Evolutionary conservation across 2,888 invertebrate species (phyloP).

Genomic region (Galerucella nymphaeae): DNA sequence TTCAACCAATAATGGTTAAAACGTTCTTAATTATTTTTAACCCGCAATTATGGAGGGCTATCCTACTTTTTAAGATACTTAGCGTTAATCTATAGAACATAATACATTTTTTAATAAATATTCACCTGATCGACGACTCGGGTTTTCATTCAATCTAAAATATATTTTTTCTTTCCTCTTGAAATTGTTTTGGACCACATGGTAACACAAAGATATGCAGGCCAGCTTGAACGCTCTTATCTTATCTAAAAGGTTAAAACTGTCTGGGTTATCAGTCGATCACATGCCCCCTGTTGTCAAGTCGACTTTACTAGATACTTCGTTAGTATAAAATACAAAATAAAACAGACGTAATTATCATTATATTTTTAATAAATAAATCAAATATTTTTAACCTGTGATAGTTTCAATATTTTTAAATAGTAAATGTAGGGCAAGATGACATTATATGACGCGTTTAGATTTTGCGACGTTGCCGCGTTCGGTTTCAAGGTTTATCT

Average conservation of each 20-base stretch:
- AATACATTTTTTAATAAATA: no score
- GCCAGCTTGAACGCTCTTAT: slow-evolving; percentile 44
- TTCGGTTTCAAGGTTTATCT: slow-evolving; percentile 12
- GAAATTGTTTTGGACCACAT: slow-evolving; percentile 27
- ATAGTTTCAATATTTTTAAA: slow-evolving; percentile 8
- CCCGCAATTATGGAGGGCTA: no score
- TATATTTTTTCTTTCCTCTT: no score
- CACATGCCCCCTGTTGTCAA: slow-evolving; percentile 59
- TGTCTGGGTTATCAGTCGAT: slow-evolving; percentile 58
- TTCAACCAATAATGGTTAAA: no score
- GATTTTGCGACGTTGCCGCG: slow-evolving; percentile 2
- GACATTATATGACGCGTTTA: slow-evolving; percentile 7
- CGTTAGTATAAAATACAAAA: neutral
- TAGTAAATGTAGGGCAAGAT: slow-evolving; percentile 18
- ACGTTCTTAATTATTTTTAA: no score
- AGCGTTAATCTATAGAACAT: no score
- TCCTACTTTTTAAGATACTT: no score
- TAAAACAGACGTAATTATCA: slow-evolving; percentile 1
- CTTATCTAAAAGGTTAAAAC: slow-evolving; percentile 57
- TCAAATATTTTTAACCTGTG: neutral
- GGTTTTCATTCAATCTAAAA: no score
- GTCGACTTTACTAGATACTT: slow-evolving; percentile 30
- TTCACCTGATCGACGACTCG: no score
- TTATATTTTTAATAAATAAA: neutral
- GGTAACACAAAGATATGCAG: slow-evolving; percentile 37